Evolutionary conservation across 2,113 vertebrate species (phyloP).

Genomic region (Clarias magur): DNA sequence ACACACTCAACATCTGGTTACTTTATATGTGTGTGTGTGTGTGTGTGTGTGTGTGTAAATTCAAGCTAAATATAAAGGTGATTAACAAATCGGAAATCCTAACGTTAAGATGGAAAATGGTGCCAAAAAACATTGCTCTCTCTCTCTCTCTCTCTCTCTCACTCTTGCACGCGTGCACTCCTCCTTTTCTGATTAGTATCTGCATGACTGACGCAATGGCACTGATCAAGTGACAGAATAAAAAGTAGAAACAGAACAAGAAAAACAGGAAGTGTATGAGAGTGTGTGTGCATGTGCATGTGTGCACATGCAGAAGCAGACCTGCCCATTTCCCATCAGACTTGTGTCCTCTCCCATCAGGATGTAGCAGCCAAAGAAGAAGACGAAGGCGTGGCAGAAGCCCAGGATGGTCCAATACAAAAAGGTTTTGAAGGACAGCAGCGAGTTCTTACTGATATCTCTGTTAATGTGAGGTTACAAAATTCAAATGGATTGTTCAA

Average conservation of each 20-base stretch:
- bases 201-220: neutral
- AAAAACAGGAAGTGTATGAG: neutral
- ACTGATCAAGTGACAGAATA: constrained; percentile 20
- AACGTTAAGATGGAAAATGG: neutral
- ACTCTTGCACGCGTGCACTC: neutral
- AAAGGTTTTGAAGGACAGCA: constrained; percentile 90
- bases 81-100: neutral
- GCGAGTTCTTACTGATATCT: constrained; percentile 94
- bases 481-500: neutral
- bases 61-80: neutral
- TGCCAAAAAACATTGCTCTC: neutral
- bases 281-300: neutral
- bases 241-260: neutral
- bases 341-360: constrained; percentile 91
- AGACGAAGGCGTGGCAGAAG: constrained; percentile 93
- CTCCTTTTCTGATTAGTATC: neutral
- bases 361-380: constrained; percentile 96
- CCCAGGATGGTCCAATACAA: constrained; percentile 96
- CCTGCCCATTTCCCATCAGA: constrained; percentile 95
- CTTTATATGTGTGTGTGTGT: neutral
- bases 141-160: neutral
- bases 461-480: constrained; percentile 68
- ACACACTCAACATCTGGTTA: neutral
- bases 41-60: neutral
- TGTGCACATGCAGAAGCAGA: constrained; percentile 58